These are phyloP conservation scores for Myotis yumanensis DNA, from an alignment of 2,113 vertebrate genomes.

Conservation along the genomic window DNA sequence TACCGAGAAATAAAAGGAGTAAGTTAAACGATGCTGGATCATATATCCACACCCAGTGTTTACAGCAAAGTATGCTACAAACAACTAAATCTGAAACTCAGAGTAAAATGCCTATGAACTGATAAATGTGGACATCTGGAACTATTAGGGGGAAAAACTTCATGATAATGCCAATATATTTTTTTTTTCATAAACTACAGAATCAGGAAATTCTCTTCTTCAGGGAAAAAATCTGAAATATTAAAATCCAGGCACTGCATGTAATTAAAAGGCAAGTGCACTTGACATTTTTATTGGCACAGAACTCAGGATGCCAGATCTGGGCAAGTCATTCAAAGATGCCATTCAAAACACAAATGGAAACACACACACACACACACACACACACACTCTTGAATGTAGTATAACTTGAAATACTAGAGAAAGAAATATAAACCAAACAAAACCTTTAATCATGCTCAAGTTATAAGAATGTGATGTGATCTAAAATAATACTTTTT, in stretches of 20 bases:
- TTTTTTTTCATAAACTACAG: constrained; percentile 1
- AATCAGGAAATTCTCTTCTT: constrained; percentile 58
- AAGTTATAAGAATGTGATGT: not conserved
- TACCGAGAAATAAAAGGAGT: not conserved
- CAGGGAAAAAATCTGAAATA: constrained; percentile 53
- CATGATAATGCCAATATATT: constrained; percentile 43
- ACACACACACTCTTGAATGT: not conserved
- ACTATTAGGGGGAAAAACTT: not conserved
- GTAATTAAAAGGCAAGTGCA: constrained; percentile 75
- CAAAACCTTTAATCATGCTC: constrained; percentile 14
- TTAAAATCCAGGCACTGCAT: constrained; percentile 61
- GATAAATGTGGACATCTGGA: not conserved
- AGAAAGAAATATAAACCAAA: constrained; percentile 48
- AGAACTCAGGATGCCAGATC: constrained; percentile 48
- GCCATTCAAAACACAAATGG: constrained; percentile 22
- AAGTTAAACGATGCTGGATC: not conserved
- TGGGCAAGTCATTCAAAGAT: constrained; percentile 49
- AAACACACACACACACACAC: not conserved
- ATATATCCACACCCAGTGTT: not conserved
- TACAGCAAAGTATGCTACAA: not conserved
- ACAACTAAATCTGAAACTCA: not conserved
- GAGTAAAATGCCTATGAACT: constrained; percentile 6
- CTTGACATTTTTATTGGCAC: constrained; percentile 74
- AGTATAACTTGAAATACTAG: constrained; percentile 13
- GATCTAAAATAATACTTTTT: constrained; percentile 5